Evolutionary conservation across 2,113 vertebrate species (phyloP).

Genomic region (Misgurnus anguillicaudatus): DNA sequence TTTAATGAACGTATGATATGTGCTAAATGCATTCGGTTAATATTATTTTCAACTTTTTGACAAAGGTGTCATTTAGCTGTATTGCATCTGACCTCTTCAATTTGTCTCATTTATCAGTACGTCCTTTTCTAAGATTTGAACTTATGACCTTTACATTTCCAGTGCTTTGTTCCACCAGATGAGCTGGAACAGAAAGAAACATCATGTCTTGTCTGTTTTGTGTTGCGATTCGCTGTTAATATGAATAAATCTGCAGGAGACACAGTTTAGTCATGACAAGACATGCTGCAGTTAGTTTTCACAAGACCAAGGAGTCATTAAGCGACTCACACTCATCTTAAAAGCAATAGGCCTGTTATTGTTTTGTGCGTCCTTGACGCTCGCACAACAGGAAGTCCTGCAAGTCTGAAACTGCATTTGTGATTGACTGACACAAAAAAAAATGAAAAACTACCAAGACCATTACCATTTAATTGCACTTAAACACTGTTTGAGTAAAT

Average conservation of each 20-base stretch:
- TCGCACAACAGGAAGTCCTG: not conserved
- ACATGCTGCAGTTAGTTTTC: constrained; percentile 12
- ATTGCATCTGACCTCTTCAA: too few relatives aligned
- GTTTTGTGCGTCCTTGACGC: not conserved
- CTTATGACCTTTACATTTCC: too few relatives aligned
- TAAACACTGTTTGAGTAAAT: too few relatives aligned
- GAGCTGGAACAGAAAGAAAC: too few relatives aligned
- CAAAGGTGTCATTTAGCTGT: too few relatives aligned
- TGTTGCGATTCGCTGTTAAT: not conserved
- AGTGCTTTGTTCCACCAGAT: too few relatives aligned
- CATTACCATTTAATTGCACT: not conserved
- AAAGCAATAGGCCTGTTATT: constrained; percentile 27
- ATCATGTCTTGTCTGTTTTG: constrained; percentile 9
- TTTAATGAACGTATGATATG: too few relatives aligned
- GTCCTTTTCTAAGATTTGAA: too few relatives aligned
- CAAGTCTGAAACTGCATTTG: constrained; percentile 45
- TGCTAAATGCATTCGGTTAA: too few relatives aligned
- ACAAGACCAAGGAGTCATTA: not conserved
- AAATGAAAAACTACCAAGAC: not conserved
- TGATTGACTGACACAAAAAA: not conserved
- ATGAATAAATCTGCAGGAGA: constrained; percentile 7
- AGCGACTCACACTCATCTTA: constrained; percentile 9
- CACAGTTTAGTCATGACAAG: constrained; percentile 23
- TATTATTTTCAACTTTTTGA: too few relatives aligned
- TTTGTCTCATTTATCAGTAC: too few relatives aligned